Evolutionary conservation across 2,113 vertebrate genomes (phyloP), one percentile per base, ranked within the genome.

Genomic region (Etheostoma cragini): DNA sequence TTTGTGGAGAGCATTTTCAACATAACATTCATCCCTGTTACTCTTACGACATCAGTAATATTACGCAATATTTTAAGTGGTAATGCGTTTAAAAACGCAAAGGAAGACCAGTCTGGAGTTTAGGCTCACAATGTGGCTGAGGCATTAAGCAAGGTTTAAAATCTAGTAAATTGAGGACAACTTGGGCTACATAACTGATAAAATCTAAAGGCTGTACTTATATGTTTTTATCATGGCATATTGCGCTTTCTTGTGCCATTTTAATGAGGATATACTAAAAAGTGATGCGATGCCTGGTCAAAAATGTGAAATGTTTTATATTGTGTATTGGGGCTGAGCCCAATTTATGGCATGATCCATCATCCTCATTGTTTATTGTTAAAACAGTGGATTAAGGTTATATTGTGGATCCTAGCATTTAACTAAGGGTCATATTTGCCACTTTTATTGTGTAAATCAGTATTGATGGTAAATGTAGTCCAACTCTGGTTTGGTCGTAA

Each of bases 11-110:
- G 53, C 46, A 62, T 47, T 56, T 24, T 63, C 47, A 52, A 72
- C 50, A 76, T 68, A 67, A 63, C 54, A 57, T 79, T 33, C 46
- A 67, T 15, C 26, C 64, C 33, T 38, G 26, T 68, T 57, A 58
- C 42, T 45, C 26, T 42, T 46, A 4, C 6, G 15, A 45, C 30
- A 50, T 14, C 50, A 69, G 74, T 60, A 52, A 58, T 49, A 5
- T 56, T 6, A 26, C 35, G 3, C 38, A 62, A 8, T 15, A 56
- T 49, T 70, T 63, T n/a, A 73, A 62, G 63, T 63, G 42, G 38
- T 49, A 17, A 56, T 64, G 47, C 19, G 42, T 42, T 49, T 61
- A 12, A 26, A 35, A 78, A 68, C 67, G 72, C 61, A 72, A 62
- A 64, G 3, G 21, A 26, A 54, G 57, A 71, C 42, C 26, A 35